phyloP scores from a whole-genome alignment of 2,113 vertebrate genomes.

The Laticauda colubrina region DNA sequence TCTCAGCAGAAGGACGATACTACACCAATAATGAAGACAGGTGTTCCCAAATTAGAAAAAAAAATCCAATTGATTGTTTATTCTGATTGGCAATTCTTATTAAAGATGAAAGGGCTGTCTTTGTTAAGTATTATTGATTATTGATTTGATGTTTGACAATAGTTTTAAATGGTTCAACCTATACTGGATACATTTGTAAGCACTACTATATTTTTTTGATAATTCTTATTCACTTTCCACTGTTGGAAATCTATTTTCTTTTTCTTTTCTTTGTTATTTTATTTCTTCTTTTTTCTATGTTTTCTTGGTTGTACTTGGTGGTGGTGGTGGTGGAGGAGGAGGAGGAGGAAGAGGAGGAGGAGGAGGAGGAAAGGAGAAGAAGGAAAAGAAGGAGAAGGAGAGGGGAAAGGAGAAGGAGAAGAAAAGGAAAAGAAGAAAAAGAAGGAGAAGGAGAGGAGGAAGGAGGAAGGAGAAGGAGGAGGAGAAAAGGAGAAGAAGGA shows the following conservation, averaged over 20 bases:
- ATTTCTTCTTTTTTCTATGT: not conserved
- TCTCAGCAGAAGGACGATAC: not conserved
- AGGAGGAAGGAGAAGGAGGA: too few species aligned
- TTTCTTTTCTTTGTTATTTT: not conserved
- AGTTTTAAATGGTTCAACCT: not conserved
- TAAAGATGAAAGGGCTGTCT: not conserved
- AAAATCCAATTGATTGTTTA: not conserved
- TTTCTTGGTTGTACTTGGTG: not conserved
- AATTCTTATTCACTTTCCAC: not conserved
- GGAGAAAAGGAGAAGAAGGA: too few species aligned
- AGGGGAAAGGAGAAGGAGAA: rapidly evolving
- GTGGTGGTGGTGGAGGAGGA: not conserved
- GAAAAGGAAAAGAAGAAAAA: too few species aligned
- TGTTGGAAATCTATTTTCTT: not conserved
- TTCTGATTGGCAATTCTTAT: not conserved
- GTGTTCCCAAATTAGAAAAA: not conserved
- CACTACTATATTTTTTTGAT: not conserved
- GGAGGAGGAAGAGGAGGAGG: not conserved
- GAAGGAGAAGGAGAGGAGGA: too few species aligned
- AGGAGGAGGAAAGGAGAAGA: rapidly evolving
- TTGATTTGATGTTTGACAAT: not conserved
- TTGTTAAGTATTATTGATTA: not conserved
- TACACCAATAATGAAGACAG: not conserved
- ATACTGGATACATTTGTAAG: not conserved
- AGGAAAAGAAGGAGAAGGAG: too few species aligned